Evolutionary conservation across 2,113 vertebrate genomes (phyloP), one percentile per base, ranked within the genome.

Genomic region (Ctenomys sociabilis): DNA sequence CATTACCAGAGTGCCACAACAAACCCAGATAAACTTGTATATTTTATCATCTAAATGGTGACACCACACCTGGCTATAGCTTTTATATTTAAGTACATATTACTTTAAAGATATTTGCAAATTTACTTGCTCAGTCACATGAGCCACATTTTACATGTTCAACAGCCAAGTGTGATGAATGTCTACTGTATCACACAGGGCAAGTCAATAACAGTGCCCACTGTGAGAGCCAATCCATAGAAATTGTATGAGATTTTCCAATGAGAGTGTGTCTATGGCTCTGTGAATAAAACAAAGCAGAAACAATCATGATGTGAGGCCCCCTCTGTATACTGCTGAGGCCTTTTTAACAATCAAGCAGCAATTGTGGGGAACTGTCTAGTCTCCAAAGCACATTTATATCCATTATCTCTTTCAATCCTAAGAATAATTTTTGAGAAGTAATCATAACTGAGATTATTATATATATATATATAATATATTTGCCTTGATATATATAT

Each of bases 381-480:
- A 77, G 26, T 89, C 40, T 80, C n/a, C 66, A 91, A 83, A 97
- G 66, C 91, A 96, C 49, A 75, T 59, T 94, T 49, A 45, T 57
- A 91, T 70, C 24, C n/a, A 82, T 89, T 75, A 85, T 91, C n/a
- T 85, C 78, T 85, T 93, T 93, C 61, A 85, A 22, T 54, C 21
- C 45, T 91, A 72, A 81, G 37, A 80, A 91, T 28, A 63, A 37
- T 68, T 75, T 75, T 61, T 68, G 24, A 95, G 35, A 88, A 52
- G 19, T 73, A 80, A 40, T n/a, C 2, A 87, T 16, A 80, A 19
- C n/a, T 72, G 72, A 92, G 59, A 37, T 85, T 68, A 49, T 94
- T 70, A n/a, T n/a, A n/a, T n/a, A n/a, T n/a, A n/a, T n/a, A n/a
- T n/a, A n/a, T n/a, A n/a, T n/a, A n/a, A n/a, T n/a, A n/a, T n/a